These are phyloP conservation scores for Thereva unica DNA, from an alignment of 2,888 invertebrate species.

Conservation along the genomic window DNA sequence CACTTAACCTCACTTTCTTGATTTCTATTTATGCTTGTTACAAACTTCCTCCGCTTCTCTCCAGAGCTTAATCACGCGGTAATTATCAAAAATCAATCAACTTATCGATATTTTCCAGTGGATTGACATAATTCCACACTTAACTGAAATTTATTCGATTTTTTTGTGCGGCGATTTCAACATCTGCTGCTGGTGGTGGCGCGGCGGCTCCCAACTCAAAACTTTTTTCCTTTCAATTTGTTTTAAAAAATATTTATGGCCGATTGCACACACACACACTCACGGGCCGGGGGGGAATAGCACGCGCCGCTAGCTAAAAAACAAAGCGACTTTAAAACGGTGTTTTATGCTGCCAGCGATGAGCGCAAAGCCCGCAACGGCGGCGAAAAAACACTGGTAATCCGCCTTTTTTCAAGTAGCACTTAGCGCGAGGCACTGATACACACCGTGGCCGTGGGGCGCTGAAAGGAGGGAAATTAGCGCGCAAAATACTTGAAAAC, in stretches of 20 bases:
- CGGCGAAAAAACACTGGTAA: conserved; percentile 37
- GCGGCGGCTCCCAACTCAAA: background rate
- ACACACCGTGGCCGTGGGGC: background rate
- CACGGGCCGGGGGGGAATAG: no score
- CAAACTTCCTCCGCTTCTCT: background rate
- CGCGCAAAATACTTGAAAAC: conserved; percentile 23
- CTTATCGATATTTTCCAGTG: conserved; percentile 1
- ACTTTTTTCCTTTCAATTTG: background rate
- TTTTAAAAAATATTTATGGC: no score
- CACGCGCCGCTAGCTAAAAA: no score
- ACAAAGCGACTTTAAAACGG: background rate
- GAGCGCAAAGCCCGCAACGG: background rate
- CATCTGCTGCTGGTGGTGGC: background rate
- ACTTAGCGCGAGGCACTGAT: background rate
- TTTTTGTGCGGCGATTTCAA: conserved; percentile 3
- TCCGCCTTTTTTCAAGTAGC: conserved; percentile 1
- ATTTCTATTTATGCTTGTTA: conserved; percentile 10
- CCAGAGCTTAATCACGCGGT: background rate
- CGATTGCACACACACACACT: no score
- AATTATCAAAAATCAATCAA: conserved; percentile 8
- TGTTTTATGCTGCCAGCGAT: background rate
- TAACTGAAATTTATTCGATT: conserved; percentile 1
- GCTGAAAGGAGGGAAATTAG: conserved; percentile 18
- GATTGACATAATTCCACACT: conserved; percentile 21
- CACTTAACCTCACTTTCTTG: conserved; percentile 35